A percentile compares a stretch with the other conserved stretches of the same genome.
phyloP scores from a whole-genome alignment of 2,888 invertebrate genomes.

The Cheilosia scutellata region DNA sequence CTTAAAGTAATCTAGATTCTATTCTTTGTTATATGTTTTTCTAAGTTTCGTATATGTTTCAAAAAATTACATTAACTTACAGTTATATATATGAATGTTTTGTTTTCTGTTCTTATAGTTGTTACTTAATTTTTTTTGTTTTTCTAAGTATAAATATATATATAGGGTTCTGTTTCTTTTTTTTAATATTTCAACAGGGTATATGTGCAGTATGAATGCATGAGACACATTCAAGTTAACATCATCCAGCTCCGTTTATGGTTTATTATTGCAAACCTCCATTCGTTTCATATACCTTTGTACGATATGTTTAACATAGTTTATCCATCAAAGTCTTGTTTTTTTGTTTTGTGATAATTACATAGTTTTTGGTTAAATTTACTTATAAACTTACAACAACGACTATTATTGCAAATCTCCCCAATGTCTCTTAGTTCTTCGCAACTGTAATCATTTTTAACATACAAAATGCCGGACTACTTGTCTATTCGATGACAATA shows the following conservation, averaged over 20 bases:
- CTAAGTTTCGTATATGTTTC: slow-evolving; percentile 73
- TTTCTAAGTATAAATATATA: slow-evolving; percentile 71
- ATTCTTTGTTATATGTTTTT: slow-evolving; percentile 50
- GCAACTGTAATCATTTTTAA: slow-evolving; percentile 24
- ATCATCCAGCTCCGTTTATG: slow-evolving; percentile 44
- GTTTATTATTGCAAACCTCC: slow-evolving; percentile 26
- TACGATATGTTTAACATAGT: slow-evolving; percentile 83
- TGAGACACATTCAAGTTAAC: slow-evolving; percentile 59
- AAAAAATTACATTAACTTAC: slow-evolving; percentile 75
- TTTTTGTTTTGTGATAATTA: slow-evolving; percentile 41
- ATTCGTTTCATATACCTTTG: slow-evolving; percentile 78
- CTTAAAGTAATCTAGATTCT: slow-evolving; percentile 58
- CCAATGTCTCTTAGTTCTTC: slow-evolving; percentile 31
- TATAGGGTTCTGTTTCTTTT: slow-evolving; percentile 58
- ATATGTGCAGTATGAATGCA: slow-evolving; percentile 68
- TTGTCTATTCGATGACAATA: slow-evolving; percentile 7
- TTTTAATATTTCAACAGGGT: slow-evolving; percentile 68
- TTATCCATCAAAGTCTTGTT: slow-evolving; percentile 76
- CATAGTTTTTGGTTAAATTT: slow-evolving; percentile 59
- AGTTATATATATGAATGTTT: slow-evolving; percentile 75
- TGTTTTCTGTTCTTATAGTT: slow-evolving; percentile 18
- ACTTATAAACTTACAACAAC: slow-evolving; percentile 51
- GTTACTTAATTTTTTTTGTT: slow-evolving; percentile 23
- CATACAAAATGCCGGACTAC: slow-evolving; percentile 16
- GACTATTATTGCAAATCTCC: slow-evolving; percentile 44